Base-by-base conservation (phyloP, 2,797 vertebrate genomes). In the Characodon lateralis region DNA sequence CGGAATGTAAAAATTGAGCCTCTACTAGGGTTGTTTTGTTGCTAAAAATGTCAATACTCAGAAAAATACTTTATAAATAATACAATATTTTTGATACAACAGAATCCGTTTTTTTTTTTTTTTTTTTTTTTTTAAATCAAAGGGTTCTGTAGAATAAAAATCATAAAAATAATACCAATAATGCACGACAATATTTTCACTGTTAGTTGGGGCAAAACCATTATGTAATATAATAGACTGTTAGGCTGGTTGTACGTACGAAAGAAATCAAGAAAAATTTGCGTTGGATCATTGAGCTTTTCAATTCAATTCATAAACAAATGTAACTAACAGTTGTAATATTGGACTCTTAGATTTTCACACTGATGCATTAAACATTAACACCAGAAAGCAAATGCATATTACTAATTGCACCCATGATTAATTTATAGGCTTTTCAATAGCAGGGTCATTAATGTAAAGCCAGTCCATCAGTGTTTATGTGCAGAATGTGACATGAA, bases 391-490 rank as follows among this genome's bases (percentile, higher is more conserved):
- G 93, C 92, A 92, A 91, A 94, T 86, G 78, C 75, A 93, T 77
- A 94, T 92, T 92, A 90, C 91, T 74, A 83, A 93, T 81, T 88
- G 81, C 73, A 74, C 53, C 87, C 78, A 16, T 93, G 91, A 93
- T 91, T 89, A 89, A 95, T 95, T 93, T 91, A 91, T 73, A 83
- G 83, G 85, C 89, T 78, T 82, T 89, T 71, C 13, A 78, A 91
- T 84, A 89, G 84, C 63, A 81, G 78, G 81, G 87, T 87, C 89
- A 91, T 94, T 95, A 95, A 94, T 86, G 87, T 93, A 91, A 90
- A 76, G 86, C 93, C 91, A 92, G 95, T 93, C 83, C 55, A 94
- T 96, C 92, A 93, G 73, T 81, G 82, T 84, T 92, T 94, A 91
- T 81, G 78, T 85, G 83, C 80, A 73, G 76, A 75, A 89, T 89